Conservation (phyloP, 2,113 vertebrate genomes). For the Chloebia gouldiae region DNA sequence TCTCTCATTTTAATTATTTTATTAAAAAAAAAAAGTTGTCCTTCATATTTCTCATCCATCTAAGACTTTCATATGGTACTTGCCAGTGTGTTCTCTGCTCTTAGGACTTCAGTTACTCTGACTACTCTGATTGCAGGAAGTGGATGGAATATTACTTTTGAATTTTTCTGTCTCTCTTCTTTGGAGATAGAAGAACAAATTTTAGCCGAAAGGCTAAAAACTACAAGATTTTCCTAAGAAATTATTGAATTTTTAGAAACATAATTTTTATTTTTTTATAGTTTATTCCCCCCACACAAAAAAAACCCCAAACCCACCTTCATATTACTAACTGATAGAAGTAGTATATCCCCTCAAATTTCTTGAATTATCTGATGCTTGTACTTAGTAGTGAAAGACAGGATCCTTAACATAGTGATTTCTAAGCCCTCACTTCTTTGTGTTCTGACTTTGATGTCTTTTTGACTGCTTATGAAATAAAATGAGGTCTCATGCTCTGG, state of each 20-base stretch:
- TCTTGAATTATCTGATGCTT: background rate
- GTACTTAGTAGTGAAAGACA: background rate
- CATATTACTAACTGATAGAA: background rate
- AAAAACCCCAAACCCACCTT: background rate
- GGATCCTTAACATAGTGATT: background rate
- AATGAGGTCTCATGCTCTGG: background rate
- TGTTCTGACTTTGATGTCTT: background rate
- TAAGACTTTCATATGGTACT: background rate
- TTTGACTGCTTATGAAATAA: background rate
- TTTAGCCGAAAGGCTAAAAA: background rate
- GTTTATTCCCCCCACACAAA: background rate
- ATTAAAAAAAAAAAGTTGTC: background rate
- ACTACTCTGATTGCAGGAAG: background rate
- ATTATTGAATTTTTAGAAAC: background rate
- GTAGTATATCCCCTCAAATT: background rate
- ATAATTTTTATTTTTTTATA: background rate
- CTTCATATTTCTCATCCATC: background rate
- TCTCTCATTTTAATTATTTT: background rate
- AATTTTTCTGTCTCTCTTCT: background rate
- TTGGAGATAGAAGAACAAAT: background rate
- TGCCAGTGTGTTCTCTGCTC: background rate
- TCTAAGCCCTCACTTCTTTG: background rate
- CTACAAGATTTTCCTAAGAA: background rate
- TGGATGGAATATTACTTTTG: background rate
- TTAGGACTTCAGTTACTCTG: background rate